Base-by-base conservation (phyloP, 2,113 vertebrate species). In the Oceanodroma tethys region DNA sequence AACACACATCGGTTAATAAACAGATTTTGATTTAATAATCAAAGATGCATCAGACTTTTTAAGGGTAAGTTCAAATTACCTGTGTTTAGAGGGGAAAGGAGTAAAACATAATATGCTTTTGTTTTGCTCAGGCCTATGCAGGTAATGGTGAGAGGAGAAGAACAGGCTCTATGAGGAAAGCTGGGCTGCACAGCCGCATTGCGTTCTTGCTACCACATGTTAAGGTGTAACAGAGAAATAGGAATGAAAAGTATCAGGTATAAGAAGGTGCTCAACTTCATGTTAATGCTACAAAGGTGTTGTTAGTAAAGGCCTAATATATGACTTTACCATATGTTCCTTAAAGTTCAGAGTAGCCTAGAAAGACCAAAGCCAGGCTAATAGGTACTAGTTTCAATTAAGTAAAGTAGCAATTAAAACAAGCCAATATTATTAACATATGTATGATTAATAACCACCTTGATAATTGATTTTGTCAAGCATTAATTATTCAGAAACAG, bases 401-500 rank as follows among this genome's bases (percentile, higher is more conserved):
- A 85, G 32, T 42, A 29, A 34, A 65, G 10, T 60, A 48, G 26
- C 18, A 74, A 53, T 86, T 81, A 92, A 78, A 97, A 50, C 11
- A 81, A 95, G 32, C 7, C 30, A 74, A 83, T 72, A 59, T 65
- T 79, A 90, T 60, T 86, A 76, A 89, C 75, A 63, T 13, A 60
- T 8, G 2, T 18, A 16, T 65, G 21, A 65, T 86, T 59, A 88
- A 78, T 36, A 83, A 88, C 43, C 14, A 71, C 32, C 42, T 50
- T 8, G 5, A n/a, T 38, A 81, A 66, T 10, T 79, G 20, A 90
- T 89, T 82, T 95, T 60, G 74, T 68, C 78, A 81, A 72, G 25
- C 11, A 76, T 32, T 66, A 88, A 40, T 40, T 95, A 38, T 85
- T 92, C 42, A n/a, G 59, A 89, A 93, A 81, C 15, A 67, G 36